Evolutionary conservation across 1,140 invertebrate species (phyloP).

Genomic region (Ganaspis sp.): DNA sequence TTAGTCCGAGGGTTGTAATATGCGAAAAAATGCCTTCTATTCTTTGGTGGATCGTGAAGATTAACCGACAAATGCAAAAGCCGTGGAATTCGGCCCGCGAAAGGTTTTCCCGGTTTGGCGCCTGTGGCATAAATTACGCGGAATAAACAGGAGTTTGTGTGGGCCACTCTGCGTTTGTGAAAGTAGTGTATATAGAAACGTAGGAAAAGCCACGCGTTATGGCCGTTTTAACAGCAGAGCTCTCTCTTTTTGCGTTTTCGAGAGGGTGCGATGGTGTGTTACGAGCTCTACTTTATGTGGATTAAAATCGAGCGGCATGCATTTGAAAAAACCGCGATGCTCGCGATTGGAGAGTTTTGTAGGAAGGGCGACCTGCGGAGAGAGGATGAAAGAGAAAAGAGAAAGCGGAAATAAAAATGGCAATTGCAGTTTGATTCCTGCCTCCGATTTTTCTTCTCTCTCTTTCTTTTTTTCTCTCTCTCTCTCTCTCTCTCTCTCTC

Average conservation of each 20-base stretch:
- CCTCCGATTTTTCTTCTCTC: conserved; percentile 45
- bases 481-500: too few species aligned
- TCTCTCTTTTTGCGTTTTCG: conserved; percentile 48
- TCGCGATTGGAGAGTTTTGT: conserved; percentile 38
- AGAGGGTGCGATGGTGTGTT: conserved; percentile 40
- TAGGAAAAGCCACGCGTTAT: conserved; percentile 44
- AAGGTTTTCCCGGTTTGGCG: conserved; percentile 25
- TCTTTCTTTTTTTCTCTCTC: too few species aligned
- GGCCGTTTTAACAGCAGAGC: conserved; percentile 47
- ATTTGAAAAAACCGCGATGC: conserved; percentile 51
- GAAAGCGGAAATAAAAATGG: conserved; percentile 71
- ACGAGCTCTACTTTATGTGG: conserved; percentile 56
- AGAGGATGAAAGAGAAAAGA: conserved; percentile 44
- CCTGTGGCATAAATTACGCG: conserved; percentile 43
- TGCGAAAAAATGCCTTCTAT: neutral
- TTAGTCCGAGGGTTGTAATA: too few species aligned
- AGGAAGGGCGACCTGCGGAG: conserved; percentile 38
- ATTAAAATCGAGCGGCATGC: conserved; percentile 63
- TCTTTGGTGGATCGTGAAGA: neutral
- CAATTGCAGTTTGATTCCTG: conserved; percentile 72
- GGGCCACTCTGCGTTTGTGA: neutral
- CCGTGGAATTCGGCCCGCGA: conserved; percentile 18
- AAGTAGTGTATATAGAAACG: conserved; percentile 8
- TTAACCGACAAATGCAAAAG: conserved; percentile 20
- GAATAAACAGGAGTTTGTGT: conserved; percentile 34